Evolutionary conservation across 2,113 vertebrate genomes (phyloP), one percentile per base, ranked within the genome.

Genomic region (Lonchura striata): DNA sequence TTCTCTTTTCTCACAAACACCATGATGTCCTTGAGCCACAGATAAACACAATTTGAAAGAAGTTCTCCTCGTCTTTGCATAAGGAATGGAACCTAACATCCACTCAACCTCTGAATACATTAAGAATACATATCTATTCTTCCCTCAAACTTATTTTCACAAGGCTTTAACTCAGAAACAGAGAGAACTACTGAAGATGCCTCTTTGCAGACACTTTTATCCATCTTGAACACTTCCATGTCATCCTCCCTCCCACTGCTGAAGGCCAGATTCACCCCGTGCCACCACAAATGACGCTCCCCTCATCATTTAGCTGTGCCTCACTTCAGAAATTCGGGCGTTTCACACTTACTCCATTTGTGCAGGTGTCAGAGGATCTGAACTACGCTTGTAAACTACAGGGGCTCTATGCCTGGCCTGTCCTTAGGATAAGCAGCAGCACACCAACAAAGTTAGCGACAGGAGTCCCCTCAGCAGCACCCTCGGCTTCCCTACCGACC

Each of bases 321-420:
- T 0, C 33, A 1, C 81, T 44, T 28, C 35, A 52, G 12, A 31
- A 28, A 66, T 8, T 0, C 0, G 31, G 33, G 64, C 1, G 7
- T 16, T 68, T 31, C 15, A 1, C 4, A 46, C 59, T 56, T 3
- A 6, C 44, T 54, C 60, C 23, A 6, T 46, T 22, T 7, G 16
- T 9, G n/a, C 13, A 1, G 15, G 15, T 78, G 47, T 31, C 74
- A 61, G 74, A 46, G 44, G 42, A 46, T 5, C 39, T 11, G 37
- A 65, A 24, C 25, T 30, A 54, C 15, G 6, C 0, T 79, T 39
- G 13, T 12, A 7, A 35, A 7, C 47, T 18, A 4, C n/a, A 0
- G 39, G 35, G 57, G 41, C 47, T 10, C 57, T 3, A 13, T 18
- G 0, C 61, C 2, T 2, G 82, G 66, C 63, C 68, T 9, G n/a